Conservation (phyloP, 2,113 vertebrate genomes). For the Australoheros scitulus region DNA sequence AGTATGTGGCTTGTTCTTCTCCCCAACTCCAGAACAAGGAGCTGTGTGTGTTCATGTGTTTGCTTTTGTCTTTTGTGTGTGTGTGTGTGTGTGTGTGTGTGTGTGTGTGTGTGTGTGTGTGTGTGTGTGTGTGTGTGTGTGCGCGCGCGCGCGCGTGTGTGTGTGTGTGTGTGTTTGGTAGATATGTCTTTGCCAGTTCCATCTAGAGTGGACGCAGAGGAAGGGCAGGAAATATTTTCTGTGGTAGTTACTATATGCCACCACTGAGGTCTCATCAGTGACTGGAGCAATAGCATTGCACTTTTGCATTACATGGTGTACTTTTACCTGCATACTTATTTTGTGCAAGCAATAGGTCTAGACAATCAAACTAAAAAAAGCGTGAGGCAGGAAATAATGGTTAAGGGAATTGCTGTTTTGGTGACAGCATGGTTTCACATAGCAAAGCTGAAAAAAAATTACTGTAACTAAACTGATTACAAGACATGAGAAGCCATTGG, state of each 20-base stretch:
- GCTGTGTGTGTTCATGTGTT: slow-evolving; percentile 17
- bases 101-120: not conserved
- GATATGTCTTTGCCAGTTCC: slow-evolving; percentile 5
- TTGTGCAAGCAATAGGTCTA: not conserved
- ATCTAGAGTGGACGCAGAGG: not conserved
- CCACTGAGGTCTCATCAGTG: not conserved
- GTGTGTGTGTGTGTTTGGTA: not conserved
- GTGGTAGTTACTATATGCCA: not conserved
- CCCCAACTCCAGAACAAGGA: slow-evolving; percentile 37
- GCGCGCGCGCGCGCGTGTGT: too few relatives aligned
- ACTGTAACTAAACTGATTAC: not conserved
- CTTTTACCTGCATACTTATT: not conserved
- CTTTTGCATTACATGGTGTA: not conserved
- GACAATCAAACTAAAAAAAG: not conserved
- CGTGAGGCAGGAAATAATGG: not conserved
- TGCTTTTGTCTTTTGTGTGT: not conserved
- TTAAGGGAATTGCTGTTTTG: too few relatives aligned
- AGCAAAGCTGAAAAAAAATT: not conserved
- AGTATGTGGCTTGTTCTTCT: slow-evolving; percentile 40
- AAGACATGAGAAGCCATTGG: not conserved
- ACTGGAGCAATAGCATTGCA: not conserved
- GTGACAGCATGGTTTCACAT: not conserved
- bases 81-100: not conserved
- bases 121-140: slow-evolving; percentile 1
- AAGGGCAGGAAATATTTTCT: not conserved